phyloP scores from a whole-genome alignment of 2,888 invertebrate genomes.

The Drosophila flavopinicola region DNA sequence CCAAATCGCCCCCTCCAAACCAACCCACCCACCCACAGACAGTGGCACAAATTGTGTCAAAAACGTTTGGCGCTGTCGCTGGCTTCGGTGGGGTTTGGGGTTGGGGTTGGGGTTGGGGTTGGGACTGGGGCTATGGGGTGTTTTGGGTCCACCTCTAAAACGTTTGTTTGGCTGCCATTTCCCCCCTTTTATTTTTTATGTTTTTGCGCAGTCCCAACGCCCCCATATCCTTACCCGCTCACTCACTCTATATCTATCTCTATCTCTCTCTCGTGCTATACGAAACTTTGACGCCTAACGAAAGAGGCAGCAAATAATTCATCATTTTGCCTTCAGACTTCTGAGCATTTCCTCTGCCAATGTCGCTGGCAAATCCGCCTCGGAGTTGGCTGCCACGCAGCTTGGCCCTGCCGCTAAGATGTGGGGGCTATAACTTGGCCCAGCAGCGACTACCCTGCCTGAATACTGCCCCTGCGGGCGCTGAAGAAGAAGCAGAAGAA shows the following conservation, averaged over 20 bases:
- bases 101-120: slow-evolving; percentile 18
- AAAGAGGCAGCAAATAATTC: slow-evolving; percentile 81
- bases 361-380: slow-evolving; percentile 49
- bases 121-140: not conserved
- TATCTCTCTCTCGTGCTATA: not conserved
- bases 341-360: slow-evolving; percentile 70
- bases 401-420: slow-evolving; percentile 41
- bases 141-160: slow-evolving; percentile 51
- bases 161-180: slow-evolving; percentile 72
- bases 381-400: slow-evolving; percentile 56
- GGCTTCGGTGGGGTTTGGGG: slow-evolving; percentile 19
- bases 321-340: slow-evolving; percentile 77
- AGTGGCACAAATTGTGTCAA: slow-evolving; percentile 79
- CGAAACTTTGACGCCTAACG: slow-evolving; percentile 77
- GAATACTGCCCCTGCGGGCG: slow-evolving; percentile 39
- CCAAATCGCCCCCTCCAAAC: slow-evolving; percentile 37
- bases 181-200: slow-evolving; percentile 76
- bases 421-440: slow-evolving; percentile 32
- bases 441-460: slow-evolving; percentile 8
- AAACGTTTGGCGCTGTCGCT: slow-evolving; percentile 65
- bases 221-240: not conserved
- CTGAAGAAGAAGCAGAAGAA: slow-evolving; percentile 7
- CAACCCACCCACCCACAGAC: slow-evolving; percentile 52
- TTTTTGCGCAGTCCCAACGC: slow-evolving; percentile 66
- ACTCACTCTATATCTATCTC: no score